Conservation (phyloP, 1,140 invertebrate genomes). For the Diprion similis region DNA sequence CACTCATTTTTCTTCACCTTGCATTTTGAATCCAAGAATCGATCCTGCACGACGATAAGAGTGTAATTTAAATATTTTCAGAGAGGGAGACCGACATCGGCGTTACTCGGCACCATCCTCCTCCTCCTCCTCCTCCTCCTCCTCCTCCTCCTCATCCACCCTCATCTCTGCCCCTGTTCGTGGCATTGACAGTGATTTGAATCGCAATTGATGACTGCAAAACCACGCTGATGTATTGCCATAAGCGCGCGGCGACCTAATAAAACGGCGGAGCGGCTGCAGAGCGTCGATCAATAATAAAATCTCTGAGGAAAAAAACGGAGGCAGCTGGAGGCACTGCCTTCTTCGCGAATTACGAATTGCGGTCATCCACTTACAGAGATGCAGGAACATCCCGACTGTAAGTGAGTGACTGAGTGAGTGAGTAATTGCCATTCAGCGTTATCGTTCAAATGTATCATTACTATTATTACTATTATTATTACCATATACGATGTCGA, state of each 20-base stretch:
- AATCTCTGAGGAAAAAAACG: neutral
- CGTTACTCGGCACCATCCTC: neutral
- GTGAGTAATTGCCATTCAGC: too few species aligned
- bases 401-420: too few species aligned
- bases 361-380: too few species aligned
- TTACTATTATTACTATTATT: too few species aligned
- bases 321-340: neutral
- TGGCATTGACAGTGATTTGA: slow-evolving; percentile 46
- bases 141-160: slow-evolving; percentile 1
- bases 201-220: slow-evolving; percentile 51
- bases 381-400: too few species aligned
- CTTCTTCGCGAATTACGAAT: neutral
- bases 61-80: neutral
- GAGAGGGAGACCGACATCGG: neutral
- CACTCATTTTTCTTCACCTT: too few species aligned
- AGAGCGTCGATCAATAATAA: neutral
- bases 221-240: slow-evolving; percentile 49
- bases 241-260: slow-evolving; percentile 31
- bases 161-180: slow-evolving; percentile 14
- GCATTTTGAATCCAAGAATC: too few species aligned
- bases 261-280: neutral
- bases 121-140: slow-evolving; percentile 11
- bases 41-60: neutral
- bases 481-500: too few species aligned
- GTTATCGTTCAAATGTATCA: too few species aligned